Base-by-base conservation (phyloP, 1,140 invertebrate genomes). In the Brachionus asplanchnoidis region DNA sequence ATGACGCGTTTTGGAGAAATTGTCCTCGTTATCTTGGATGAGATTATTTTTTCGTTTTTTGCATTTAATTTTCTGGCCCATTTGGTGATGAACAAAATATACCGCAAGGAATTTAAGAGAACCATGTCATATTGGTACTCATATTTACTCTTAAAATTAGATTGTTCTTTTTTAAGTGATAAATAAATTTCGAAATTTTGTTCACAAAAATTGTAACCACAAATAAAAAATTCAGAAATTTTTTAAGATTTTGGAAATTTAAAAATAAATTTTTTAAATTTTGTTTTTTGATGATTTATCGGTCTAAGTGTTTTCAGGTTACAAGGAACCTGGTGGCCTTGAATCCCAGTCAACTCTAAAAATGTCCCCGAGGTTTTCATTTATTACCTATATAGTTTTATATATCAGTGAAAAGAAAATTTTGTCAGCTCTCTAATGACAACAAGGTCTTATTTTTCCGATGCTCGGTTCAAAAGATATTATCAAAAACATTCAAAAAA, bases 1-100 rank as follows among this genome's bases (percentile, higher is more conserved):
- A 50, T 50, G 26, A 77, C 73, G 3, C 17, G 73, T 3, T 46
- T 26, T 77, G 73, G 73, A 5, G 17, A 50, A 46, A 77, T 77
- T 26, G n/a, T 77, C n/a, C 26, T 77, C 8, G 20, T 77, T 12
- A 9, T 77, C 11, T 50, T 28, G 12, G 73, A 77, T 50, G 73
- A 77, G 20, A 26, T 77, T 11, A 77, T 28, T 14, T 77, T 77
- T 50, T 50, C 42, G 8, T 77, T 77, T 50, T 50, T 77, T 50
- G 73, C 73, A n/a, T 77, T 77, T n/a, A 77, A 77, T 50, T 77
- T 77, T 77, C 14, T 77, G 32, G 20, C 44, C 7, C 73, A 77
- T 50, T 77, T 77, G 26, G 17, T 46, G n/a, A 77, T 77, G 17
- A 77, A 77, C 26, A 77, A 77, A 50, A 77, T 77, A 28, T 77